Base-by-base conservation (phyloP, 2,797 vertebrate genomes). In the Spinus pinus region DNA sequence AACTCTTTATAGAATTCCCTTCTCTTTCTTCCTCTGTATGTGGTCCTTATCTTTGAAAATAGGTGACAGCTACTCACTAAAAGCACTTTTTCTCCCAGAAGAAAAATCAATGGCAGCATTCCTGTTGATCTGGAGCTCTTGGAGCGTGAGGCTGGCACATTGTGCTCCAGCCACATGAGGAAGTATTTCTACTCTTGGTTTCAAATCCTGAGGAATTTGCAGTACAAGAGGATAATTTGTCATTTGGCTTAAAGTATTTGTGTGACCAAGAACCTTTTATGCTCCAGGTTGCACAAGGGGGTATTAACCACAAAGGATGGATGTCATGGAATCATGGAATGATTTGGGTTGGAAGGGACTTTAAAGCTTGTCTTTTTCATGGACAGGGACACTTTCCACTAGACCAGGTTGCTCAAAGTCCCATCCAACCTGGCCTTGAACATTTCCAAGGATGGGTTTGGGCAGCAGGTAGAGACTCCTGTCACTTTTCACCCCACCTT, bases 141-240 rank as follows among this genome's bases (percentile, higher is more conserved):
- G 67, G 66, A 88, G 30, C 0, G 0, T 3, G 19, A 49, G 64
- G 57, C 49, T 88, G 86, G 73, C 54, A 70, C 0, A 0, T 9
- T 6, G 10, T 14, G 31, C 42, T 86, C 60, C 14, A 37, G 67
- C 46, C 6, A 3, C n/a, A 10, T 3, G 15, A 84, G 56, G 83
- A 88, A 80, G 9, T 4, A 0, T 80, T 95, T 80, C 83, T 80
- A n/a, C 31, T 46, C 2, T 0, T 70, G 56, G 41, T 86, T 94
- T 85, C 1, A 12, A 89, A 88, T 66, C 66, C 86, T 79, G 33
- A 84, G 81, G 88, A 84, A 80, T 93, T 80, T 53, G 31, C 24
- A 60, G 37, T 33, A 39, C 3, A 1, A 64, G 81, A 57, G 66
- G 80, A 64, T 67, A 81, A 86, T 65, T 65, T 88, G 69, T 78